These are phyloP conservation scores for Peromyscus aztecus DNA, from an alignment of 2,797 vertebrate genomes.

Conservation along the genomic window DNA sequence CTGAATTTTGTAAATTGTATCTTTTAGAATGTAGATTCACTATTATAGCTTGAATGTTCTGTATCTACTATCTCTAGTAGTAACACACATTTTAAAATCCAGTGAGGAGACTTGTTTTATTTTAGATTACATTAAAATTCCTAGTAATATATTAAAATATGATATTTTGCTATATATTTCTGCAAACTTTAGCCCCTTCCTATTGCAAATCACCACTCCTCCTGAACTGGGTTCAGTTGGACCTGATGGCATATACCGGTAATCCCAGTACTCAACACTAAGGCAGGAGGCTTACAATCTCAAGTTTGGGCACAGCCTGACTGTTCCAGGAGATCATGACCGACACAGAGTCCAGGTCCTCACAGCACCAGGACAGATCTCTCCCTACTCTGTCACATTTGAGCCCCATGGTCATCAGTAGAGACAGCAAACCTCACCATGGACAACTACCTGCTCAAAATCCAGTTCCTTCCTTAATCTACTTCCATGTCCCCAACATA, in stretches of 20 bases:
- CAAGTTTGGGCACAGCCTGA: background rate
- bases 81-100: background rate
- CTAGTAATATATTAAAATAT: background rate
- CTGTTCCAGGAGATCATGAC: background rate
- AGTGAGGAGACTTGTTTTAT: background rate
- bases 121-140: background rate
- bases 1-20: background rate
- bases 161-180: too few species aligned
- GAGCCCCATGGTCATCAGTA: background rate
- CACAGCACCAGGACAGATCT: background rate
- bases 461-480: background rate
- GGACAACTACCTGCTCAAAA: background rate
- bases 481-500: background rate
- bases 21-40: background rate
- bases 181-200: too few species aligned
- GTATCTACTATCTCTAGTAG: background rate
- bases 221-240: background rate
- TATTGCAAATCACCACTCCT: too few species aligned
- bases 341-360: background rate
- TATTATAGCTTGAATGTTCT: background rate
- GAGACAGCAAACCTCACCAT: background rate
- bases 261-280: background rate
- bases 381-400: background rate
- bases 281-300: background rate
- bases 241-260: background rate